Percentiles rank a stretch among this genome's conserved stretches.
Conservation (phyloP, 2,797 vertebrate species). For the Falco concolor region DNA sequence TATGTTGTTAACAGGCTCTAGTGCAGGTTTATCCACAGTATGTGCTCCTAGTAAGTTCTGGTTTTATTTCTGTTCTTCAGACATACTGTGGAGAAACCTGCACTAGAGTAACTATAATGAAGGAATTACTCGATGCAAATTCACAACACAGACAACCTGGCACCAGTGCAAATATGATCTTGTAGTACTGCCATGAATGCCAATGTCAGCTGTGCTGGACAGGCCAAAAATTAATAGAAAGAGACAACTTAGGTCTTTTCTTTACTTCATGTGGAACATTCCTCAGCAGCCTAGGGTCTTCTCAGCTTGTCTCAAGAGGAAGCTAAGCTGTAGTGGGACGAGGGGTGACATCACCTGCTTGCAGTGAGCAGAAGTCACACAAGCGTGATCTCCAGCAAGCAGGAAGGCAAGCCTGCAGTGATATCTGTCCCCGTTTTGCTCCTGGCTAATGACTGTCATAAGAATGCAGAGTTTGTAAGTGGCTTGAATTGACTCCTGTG, state of each 20-base stretch:
- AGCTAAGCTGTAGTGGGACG: not conserved
- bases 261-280: not conserved
- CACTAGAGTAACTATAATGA: not conserved
- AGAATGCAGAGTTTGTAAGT: not conserved
- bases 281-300: not conserved
- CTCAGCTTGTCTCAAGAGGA: not conserved
- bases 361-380: not conserved
- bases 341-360: not conserved
- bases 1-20: not conserved
- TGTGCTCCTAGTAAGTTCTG: not conserved
- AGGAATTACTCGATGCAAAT: not conserved
- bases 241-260: not conserved
- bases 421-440: not conserved
- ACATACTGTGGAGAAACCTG: not conserved
- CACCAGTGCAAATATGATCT: not conserved
- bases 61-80: not conserved
- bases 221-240: not conserved
- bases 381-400: not conserved
- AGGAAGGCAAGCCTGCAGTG: not conserved
- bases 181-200: not conserved
- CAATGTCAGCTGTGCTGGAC: not conserved
- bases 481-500: not conserved
- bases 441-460: not conserved
- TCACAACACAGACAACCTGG: not conserved
- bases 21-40: too few species aligned